Percentiles rank a stretch among this genome's conserved stretches.
These are phyloP conservation scores for Falco biarmicus DNA, from an alignment of 2,797 vertebrate species.

Conservation along the genomic window DNA sequence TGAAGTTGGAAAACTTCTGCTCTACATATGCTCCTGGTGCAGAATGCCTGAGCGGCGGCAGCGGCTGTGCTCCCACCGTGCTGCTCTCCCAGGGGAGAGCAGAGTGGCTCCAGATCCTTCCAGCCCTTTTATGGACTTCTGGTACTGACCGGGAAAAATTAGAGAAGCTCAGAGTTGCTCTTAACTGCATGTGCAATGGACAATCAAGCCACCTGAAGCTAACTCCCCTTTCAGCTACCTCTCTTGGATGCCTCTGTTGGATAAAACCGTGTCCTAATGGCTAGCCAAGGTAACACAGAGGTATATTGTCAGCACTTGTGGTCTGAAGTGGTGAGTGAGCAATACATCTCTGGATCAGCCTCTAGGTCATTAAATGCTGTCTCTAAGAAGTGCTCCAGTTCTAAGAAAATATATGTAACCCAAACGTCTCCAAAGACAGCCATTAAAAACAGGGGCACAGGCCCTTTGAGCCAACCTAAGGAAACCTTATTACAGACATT, in stretches of 20 bases:
- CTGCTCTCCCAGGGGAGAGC: neutral
- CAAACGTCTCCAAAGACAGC: conserved; percentile 45
- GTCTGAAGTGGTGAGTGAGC: conserved; percentile 33
- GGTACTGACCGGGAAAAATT: neutral
- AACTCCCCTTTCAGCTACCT: neutral
- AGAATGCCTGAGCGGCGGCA: neutral
- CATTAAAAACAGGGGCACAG: conserved; percentile 48
- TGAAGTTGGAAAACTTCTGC: neutral
- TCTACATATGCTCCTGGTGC: neutral
- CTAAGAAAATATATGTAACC: conserved; percentile 54
- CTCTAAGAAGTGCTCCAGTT: conserved; percentile 34
- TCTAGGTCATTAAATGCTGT: neutral
- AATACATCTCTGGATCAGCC: neutral
- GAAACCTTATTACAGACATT: conserved; percentile 72
- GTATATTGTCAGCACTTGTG: neutral
- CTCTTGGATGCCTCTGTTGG: neutral
- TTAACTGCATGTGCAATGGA: neutral
- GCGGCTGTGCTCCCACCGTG: rapidly evolving
- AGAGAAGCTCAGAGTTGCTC: neutral
- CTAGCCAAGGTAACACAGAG: neutral
- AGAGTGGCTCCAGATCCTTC: neutral
- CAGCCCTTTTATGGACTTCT: neutral
- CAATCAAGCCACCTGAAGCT: neutral
- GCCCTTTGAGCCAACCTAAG: conserved; percentile 52
- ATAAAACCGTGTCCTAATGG: neutral